Base-by-base conservation (phyloP, 2,113 vertebrate genomes). In the Platycercus adscitus region DNA sequence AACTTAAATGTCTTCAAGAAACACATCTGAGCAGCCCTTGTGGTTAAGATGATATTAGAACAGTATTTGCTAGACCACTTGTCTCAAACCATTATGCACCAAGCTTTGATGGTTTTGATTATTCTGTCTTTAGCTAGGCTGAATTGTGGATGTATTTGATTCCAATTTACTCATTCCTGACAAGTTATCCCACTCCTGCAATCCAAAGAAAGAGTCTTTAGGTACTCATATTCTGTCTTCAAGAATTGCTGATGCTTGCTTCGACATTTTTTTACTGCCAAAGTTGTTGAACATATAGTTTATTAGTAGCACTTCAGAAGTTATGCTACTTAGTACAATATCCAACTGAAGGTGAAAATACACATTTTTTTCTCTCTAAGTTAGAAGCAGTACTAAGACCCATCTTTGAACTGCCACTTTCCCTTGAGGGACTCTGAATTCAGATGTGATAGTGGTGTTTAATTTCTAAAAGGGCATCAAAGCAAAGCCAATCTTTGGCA, bases 41-140 rank as follows among this genome's bases (percentile, higher is more conserved):
- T 91, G 96, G 97, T 96, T 95, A 95, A 65, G 89, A 95, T 85
- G 97, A 78, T 95, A 97, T 97, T 79, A 95, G 91, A 97, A 95
- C 80, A 91, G n/a, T 93, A 97, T 97, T 97, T 94, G 88, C 66
- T 0, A 29, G 86, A 87, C 94, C 87, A 87, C 94, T 96, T 97
- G 86, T 95, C 90, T 94, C 93, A 91, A 96, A 46, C n/a, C 81
- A 93, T 96, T 97, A 96, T 87, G 76, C 91, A 72, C 43, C 76
- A 52, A 81, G 84, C 76, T 93, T 95, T 88, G 93, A 91, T 91
- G 94, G 56, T 86, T 97, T 97, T 97, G 86, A 97, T 96, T 90
- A 72, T 53, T 94, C 71, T 13, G 23, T 95, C 93, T 90, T 96
- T 83, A 71, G 86, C 60, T 82, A 77, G 91, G 85, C 93, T 94